Evolutionary conservation across 2,797 vertebrate species (phyloP).

Genomic region (Coregonus ussuriensis): DNA sequence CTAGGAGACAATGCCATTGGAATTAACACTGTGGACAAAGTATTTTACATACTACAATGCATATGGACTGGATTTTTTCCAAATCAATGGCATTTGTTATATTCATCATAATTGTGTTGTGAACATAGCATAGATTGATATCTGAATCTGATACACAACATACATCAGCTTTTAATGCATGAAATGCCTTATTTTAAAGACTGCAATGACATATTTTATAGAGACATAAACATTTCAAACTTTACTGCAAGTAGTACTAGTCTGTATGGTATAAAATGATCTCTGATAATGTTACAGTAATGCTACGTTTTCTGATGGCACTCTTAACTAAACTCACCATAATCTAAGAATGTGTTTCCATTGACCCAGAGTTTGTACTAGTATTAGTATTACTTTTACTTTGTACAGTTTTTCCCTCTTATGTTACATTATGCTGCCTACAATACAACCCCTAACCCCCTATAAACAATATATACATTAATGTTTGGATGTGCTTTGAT

Average conservation of each 20-base stretch:
- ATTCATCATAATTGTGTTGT: not conserved
- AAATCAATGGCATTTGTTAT: not conserved
- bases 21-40: constrained; percentile 1
- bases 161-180: not conserved
- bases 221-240: constrained; percentile 3
- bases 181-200: not conserved
- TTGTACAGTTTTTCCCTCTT: not conserved
- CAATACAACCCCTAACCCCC: not conserved
- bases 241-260: not conserved
- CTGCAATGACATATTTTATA: not conserved
- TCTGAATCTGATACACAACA: not conserved
- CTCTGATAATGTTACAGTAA: not conserved
- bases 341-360: not conserved
- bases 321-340: not conserved
- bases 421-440: not conserved
- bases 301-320: not conserved
- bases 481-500: not conserved
- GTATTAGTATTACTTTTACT: not conserved
- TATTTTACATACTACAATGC: not conserved
- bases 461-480: not conserved
- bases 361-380: not conserved
- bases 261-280: not conserved
- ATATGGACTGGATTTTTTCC: not conserved
- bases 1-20: not conserved
- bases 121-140: not conserved